Base-by-base conservation (phyloP, 2,888 invertebrate species). In the Patella depressa region DNA sequence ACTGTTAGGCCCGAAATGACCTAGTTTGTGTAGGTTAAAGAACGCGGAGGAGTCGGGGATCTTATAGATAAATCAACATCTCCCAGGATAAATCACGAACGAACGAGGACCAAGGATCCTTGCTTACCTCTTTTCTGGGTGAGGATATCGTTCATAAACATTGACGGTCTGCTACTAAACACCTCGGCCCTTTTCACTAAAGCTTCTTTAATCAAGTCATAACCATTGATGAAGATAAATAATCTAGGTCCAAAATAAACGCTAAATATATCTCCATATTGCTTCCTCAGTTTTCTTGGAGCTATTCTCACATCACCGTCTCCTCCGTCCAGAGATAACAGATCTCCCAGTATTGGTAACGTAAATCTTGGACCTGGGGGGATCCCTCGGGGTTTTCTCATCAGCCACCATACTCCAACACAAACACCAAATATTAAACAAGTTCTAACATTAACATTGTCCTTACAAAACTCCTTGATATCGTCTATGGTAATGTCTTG, bases 201-300 rank as follows among this genome's bases (percentile, higher is more conserved):
- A 15, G 84, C 84, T 29, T 85, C 84, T 78, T 80, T 83, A 74
- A 86, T 81, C 11, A 76, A 71, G 5, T 80, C 81, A 45, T 81
- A 77, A 1, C 86, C 85, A 55, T 82, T 86, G 9, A 86, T 19
- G n/a, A 86, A 80, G 54, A 86, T 75, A 11, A 83, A 82, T 34
- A 82, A 76, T 15, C 83, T 72, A 19, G 71, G 74, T 0, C 85
- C 86, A 81, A 86, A 80, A 73, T 82, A 79, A 69, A 82, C 55
- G 69, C 84, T 81, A 54, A 78, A 83, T 15, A 86, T 76, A 71
- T 86, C 86, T 2, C 85, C 86, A 54, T 85, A 84, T 19, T 79
- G 65, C 17, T 78, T 54, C 80, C 84, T 81, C 80, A 82, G 81
- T 19, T 71, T 29, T 74, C 82, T 79, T 3, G 85, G 59, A 14